Base-by-base conservation (phyloP, 2,113 vertebrate genomes). In the Pangasianodon gigas region DNA sequence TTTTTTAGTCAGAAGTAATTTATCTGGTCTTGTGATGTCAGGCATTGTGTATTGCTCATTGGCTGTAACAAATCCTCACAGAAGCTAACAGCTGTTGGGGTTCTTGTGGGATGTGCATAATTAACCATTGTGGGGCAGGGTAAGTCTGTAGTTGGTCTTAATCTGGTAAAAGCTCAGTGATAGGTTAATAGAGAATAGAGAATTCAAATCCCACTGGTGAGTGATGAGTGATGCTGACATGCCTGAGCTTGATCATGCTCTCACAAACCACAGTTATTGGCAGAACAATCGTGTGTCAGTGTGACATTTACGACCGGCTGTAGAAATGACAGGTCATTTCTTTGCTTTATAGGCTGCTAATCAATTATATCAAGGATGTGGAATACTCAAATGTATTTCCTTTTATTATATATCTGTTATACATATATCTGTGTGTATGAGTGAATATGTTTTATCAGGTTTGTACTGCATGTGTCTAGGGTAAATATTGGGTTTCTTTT, bases 91-190 rank as follows among this genome's bases (percentile, higher is more conserved):
- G 56, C 82, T 83, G 62, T 79, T 56, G 65, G 77, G 56, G 89
- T 52, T 93, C 48, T 24, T 51, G 52, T 87, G 52, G 48, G 86
- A 69, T 88, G 83, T 84, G 44, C 65, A 87, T 79, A 48, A 86
- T 91, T 87, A 90, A 79, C 77, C 83, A 87, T 80, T 89, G 41
- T 46, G 62, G 11, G 13, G 32, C 65, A 18, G 86, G 37, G 54
- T 71, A 87, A 58, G 32, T 83, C 46, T 48, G n/a, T 29, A 16
- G 24, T 5, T 84, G 86, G 32, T 67, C 82, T 71, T 88, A 51
- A 85, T 37, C 44, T 24, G 52, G 48, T 16, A 77, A 21, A 89
- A 60, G 26, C 46, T 67, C 32, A 48, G 74, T 87, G 51, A 71
- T 87, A 37, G 58, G 44, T 54, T 26, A 88, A 62, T 48, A 89